Evolutionary conservation across 2,113 vertebrate genomes (phyloP).

Genomic region (Oriolus oriolus): DNA sequence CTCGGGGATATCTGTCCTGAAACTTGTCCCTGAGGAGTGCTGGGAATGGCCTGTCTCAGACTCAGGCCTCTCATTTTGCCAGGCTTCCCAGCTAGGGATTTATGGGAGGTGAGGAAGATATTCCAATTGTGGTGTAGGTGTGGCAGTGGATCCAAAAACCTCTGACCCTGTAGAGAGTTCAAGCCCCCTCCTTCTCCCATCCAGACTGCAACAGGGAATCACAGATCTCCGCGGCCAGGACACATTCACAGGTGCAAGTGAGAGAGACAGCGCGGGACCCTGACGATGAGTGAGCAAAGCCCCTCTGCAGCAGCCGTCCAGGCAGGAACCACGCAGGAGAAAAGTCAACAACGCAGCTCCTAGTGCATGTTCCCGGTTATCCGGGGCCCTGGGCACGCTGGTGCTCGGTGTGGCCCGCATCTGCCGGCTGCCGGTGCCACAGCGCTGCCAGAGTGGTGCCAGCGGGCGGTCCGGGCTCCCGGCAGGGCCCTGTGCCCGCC

Average conservation of each 20-base stretch:
- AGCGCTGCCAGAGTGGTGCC: neutral
- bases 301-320: neutral
- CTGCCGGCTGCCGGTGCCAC: neutral
- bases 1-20: neutral
- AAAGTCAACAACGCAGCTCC: neutral
- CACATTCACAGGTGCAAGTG: neutral
- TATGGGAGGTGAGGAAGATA: neutral
- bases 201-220: neutral
- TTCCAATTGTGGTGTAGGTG: neutral
- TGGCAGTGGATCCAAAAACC: neutral
- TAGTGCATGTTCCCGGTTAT: accelerated
- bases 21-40: neutral
- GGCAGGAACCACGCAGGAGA: neutral
- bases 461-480: neutral
- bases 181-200: neutral
- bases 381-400: accelerated
- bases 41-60: neutral
- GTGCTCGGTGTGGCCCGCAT: neutral
- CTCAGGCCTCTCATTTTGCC: neutral
- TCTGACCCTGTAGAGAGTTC: neutral
- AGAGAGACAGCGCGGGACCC: accelerated
- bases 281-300: too few species aligned
- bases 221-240: accelerated
- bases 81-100: neutral
- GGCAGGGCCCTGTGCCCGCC: neutral